Percentiles rank a stretch among this genome's conserved stretches.
Conservation (phyloP, 2,888 invertebrate species). For the Myopa testacea region DNA sequence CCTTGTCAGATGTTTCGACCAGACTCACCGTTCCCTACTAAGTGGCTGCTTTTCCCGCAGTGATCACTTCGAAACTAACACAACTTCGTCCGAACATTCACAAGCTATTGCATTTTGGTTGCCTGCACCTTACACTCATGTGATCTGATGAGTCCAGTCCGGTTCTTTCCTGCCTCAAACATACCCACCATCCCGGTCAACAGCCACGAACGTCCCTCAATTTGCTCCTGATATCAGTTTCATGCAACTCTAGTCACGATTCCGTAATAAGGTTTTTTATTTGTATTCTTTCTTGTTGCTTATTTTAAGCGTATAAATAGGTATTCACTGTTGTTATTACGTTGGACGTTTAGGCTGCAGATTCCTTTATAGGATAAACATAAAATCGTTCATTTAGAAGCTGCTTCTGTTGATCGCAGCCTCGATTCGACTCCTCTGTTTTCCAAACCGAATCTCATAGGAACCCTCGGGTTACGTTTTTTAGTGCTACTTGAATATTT, state of each 20-base stretch:
- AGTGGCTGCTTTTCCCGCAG: background rate
- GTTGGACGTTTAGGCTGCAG: constrained; percentile 44
- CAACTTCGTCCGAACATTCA: background rate
- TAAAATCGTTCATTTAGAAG: constrained; percentile 66
- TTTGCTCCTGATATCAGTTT: constrained; percentile 65
- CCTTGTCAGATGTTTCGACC: background rate
- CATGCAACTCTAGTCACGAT: constrained; percentile 69
- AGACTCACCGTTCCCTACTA: background rate
- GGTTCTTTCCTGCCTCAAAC: background rate
- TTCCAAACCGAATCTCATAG: constrained; percentile 45
- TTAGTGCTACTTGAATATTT: constrained; percentile 57
- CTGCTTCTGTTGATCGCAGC: constrained; percentile 61
- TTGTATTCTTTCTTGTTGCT: constrained; percentile 27
- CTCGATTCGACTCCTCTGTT: constrained; percentile 35
- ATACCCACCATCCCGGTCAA: background rate
- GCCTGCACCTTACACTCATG: background rate
- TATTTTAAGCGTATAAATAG: background rate
- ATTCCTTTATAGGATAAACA: constrained; percentile 66
- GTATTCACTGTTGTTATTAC: constrained; percentile 1
- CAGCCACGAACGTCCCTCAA: constrained; percentile 36
- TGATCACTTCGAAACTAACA: background rate
- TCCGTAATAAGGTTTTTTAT: constrained; percentile 66
- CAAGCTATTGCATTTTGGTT: background rate
- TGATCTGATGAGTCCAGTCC: background rate
- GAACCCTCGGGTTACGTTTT: constrained; percentile 61